Evolutionary conservation across 1,140 invertebrate genomes (phyloP).

Genomic region (Tetramorium alpestre): DNA sequence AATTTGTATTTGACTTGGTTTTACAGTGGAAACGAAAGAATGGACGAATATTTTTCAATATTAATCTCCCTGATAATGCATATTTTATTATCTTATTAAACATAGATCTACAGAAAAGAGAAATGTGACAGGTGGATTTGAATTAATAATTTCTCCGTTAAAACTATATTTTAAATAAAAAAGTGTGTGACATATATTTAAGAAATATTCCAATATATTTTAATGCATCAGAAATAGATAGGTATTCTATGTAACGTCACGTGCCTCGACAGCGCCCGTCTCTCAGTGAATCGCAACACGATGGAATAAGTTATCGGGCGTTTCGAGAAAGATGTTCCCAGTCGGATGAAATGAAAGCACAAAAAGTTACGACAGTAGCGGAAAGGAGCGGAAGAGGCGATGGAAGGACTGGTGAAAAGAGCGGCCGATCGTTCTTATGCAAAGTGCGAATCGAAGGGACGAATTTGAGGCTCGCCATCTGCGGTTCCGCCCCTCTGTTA

Average conservation of each 20-base stretch:
- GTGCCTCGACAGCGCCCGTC: background rate
- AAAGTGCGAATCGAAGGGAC: conserved; percentile 44
- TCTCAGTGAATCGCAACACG: conserved; percentile 16
- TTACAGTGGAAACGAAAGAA: background rate
- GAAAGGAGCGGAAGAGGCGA: background rate
- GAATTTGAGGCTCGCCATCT: conserved; percentile 52
- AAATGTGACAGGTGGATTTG: background rate
- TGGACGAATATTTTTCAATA: background rate
- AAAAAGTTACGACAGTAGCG: conserved; percentile 21
- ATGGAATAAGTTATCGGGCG: conserved; percentile 28
- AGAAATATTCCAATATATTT: conserved; percentile 4
- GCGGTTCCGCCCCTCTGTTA: conserved; percentile 33
- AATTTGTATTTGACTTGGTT: background rate
- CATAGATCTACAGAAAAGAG: background rate
- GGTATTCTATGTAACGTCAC: conserved; percentile 10
- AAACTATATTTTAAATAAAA: background rate
- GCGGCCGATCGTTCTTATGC: conserved; percentile 51
- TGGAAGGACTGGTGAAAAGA: background rate
- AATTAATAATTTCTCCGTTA: background rate
- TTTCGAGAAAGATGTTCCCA: conserved; percentile 24
- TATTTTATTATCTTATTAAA: background rate
- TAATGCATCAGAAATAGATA: background rate
- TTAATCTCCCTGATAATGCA: background rate
- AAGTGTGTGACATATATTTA: background rate
- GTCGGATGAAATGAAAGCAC: background rate